phyloP scores from a whole-genome alignment of 2,888 invertebrate species.

The Colostygia pectinataria region DNA sequence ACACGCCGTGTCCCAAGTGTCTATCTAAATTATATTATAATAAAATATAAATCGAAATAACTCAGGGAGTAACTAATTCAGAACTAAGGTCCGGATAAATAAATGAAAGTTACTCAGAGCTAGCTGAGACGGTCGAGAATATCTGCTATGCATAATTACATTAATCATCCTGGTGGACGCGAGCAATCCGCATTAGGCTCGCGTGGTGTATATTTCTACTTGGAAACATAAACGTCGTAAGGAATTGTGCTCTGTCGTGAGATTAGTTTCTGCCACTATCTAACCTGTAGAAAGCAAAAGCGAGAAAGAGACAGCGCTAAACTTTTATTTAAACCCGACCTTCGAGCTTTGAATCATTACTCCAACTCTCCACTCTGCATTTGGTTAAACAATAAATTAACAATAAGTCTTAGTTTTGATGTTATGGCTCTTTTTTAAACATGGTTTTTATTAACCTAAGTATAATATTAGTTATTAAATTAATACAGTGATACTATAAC shows the following conservation, averaged over 20 bases:
- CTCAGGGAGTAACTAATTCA: not conserved
- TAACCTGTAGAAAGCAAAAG: too few relatives aligned
- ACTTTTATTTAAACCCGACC: too few relatives aligned
- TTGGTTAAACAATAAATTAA: slow-evolving; percentile 36
- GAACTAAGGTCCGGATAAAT: not conserved
- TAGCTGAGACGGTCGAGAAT: not conserved
- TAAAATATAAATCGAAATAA: slow-evolving; percentile 18
- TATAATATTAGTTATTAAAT: slow-evolving; percentile 14
- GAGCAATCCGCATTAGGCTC: too few relatives aligned
- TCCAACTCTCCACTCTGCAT: slow-evolving; percentile 11
- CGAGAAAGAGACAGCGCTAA: too few relatives aligned
- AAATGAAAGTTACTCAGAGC: not conserved
- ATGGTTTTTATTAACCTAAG: slow-evolving; percentile 38
- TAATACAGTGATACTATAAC: slow-evolving; percentile 20
- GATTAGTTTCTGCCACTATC: too few relatives aligned
- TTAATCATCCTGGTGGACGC: too few relatives aligned
- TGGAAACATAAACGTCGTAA: too few relatives aligned
- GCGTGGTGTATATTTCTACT: too few relatives aligned
- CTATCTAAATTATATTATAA: slow-evolving; percentile 17
- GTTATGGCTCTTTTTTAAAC: slow-evolving; percentile 52
- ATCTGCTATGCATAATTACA: too few relatives aligned
- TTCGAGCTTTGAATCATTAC: not conserved
- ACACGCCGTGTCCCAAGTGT: slow-evolving; percentile 12
- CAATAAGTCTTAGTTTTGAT: slow-evolving; percentile 30
- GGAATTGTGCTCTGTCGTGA: too few relatives aligned